phyloP scores from a whole-genome alignment of 2,888 invertebrate genomes.

The Ctena decussata region DNA sequence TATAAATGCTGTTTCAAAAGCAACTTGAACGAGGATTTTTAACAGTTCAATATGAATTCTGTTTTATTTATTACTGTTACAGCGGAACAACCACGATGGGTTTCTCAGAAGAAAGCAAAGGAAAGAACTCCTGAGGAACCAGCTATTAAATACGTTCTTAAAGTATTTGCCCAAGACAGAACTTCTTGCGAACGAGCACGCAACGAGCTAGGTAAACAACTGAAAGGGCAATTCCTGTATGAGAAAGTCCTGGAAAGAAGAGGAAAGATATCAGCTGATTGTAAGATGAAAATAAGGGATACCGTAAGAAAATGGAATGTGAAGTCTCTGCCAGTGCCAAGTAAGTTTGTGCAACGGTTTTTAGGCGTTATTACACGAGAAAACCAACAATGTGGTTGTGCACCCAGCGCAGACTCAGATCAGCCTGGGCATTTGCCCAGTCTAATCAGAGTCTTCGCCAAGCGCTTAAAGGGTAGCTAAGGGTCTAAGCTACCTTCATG shows the following conservation, averaged over 20 bases:
- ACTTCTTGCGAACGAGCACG: conserved; percentile 31
- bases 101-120: neutral
- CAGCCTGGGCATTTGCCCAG: too few species aligned
- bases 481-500: too few species aligned
- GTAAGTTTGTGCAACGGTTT: too few species aligned
- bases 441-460: too few species aligned
- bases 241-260: conserved; percentile 38
- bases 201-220: conserved; percentile 43
- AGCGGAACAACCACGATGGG: neutral
- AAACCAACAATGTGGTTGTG: too few species aligned
- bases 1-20: too few species aligned
- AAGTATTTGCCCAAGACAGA: conserved; percentile 31
- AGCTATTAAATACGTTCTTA: conserved; percentile 13
- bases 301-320: conserved; percentile 26
- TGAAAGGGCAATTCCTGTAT: conserved; percentile 53
- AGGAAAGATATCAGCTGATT: conserved; percentile 7
- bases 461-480: too few species aligned
- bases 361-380: too few species aligned
- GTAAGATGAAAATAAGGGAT: conserved; percentile 35
- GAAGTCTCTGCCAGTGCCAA: neutral
- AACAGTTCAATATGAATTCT: too few species aligned
- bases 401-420: too few species aligned
- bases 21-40: too few species aligned
- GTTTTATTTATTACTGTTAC: neutral
- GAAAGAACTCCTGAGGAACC: neutral